Evolutionary conservation across 2,113 vertebrate species (phyloP).

Genomic region (Camelus bactrianus): DNA sequence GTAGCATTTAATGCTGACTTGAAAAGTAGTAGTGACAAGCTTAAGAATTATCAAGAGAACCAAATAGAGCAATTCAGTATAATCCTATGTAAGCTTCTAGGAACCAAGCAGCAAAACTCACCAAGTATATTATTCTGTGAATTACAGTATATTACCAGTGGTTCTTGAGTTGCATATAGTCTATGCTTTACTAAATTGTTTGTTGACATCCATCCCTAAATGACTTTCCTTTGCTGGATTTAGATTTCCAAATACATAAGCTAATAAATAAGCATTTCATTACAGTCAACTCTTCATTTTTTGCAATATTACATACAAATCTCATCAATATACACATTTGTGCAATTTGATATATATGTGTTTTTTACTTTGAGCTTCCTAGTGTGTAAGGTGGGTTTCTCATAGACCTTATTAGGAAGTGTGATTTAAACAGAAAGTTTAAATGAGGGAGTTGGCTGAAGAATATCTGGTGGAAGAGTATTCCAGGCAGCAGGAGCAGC

Average conservation of each 20-base stretch:
- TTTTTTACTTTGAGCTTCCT: too few relatives aligned
- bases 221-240: constrained; percentile 9
- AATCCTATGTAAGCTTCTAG: neutral
- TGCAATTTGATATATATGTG: neutral
- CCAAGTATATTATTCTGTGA: constrained; percentile 9
- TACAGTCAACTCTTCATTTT: neutral
- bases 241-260: neutral
- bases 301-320: neutral
- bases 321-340: neutral
- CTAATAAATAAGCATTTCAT: constrained; percentile 38
- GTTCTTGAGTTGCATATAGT: neutral
- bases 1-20: neutral
- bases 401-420: neutral
- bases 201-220: neutral
- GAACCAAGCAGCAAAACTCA: neutral
- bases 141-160: neutral
- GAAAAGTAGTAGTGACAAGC: neutral
- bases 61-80: neutral
- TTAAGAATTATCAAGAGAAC: constrained; percentile 14
- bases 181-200: neutral
- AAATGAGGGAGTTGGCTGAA: neutral
- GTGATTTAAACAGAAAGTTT: neutral
- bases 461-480: neutral
- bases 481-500: constrained; percentile 23
- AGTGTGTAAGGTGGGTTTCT: neutral